Evolutionary conservation across 2,113 vertebrate species (phyloP).

Genomic region (Trinectes maculatus): DNA sequence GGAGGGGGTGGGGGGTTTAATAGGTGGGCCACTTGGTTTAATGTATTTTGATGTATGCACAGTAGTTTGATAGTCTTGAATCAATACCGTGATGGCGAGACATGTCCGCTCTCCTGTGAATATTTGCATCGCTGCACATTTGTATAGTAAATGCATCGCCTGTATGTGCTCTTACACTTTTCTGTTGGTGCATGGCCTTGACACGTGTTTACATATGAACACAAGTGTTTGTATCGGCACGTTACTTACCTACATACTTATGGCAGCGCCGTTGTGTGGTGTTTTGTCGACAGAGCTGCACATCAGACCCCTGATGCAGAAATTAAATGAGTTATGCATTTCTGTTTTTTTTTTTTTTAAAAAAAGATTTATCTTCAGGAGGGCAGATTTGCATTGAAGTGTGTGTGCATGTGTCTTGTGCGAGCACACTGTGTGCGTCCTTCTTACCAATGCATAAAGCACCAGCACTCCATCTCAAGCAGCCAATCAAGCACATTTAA

Average conservation of each 20-base stretch:
- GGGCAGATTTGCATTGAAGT: conserved; percentile 5
- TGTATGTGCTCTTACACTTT: neutral
- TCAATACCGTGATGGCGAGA: conserved; percentile 37
- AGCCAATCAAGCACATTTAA: conserved; percentile 57
- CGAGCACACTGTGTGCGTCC: conserved; percentile 25
- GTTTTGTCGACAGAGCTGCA: conserved; percentile 21
- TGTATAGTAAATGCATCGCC: conserved; percentile 4
- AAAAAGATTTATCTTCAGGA: conserved; percentile 19
- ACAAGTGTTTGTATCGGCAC: conserved; percentile 1
- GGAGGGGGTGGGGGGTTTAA: no score
- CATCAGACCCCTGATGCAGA: conserved; percentile 17
- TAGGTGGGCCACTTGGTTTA: conserved; percentile 28
- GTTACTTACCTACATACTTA: no score
- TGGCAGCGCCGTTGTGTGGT: conserved; percentile 1
- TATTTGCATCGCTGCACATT: conserved; percentile 41
- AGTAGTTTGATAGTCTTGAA: conserved; percentile 34
- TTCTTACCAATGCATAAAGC: conserved; percentile 48
- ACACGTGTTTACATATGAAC: neutral
- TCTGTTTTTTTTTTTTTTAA: conserved; percentile 20
- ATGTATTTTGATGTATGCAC: conserved; percentile 56
- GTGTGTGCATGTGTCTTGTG: neutral
- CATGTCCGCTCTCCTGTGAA: conserved; percentile 20
- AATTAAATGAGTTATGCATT: conserved; percentile 27
- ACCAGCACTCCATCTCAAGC: conserved; percentile 36
- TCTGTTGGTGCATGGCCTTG: neutral